A percentile compares a stretch with the other conserved stretches of the same genome.
Evolutionary conservation across 2,113 vertebrate species (phyloP).

Genomic region (Plecotus auritus): DNA sequence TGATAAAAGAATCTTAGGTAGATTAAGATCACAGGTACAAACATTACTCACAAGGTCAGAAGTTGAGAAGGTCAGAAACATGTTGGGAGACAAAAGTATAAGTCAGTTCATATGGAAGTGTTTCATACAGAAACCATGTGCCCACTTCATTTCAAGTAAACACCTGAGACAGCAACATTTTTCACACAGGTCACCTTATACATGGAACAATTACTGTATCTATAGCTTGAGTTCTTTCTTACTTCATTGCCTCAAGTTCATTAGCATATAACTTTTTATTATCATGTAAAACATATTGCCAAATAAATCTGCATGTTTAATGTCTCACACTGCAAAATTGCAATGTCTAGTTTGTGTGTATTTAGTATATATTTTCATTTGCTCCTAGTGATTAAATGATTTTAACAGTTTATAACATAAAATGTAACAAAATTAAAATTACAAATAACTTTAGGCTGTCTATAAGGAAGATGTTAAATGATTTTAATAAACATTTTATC

Average conservation of each 20-base stretch:
- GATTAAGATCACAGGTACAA: neutral
- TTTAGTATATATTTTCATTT: conserved; percentile 35
- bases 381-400: neutral
- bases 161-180: neutral
- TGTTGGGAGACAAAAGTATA: neutral
- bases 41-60: neutral
- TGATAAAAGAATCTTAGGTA: neutral
- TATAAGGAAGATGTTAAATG: conserved; percentile 56
- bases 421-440: conserved; percentile 42
- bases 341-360: neutral
- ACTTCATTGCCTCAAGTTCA: neutral
- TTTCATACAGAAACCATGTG: neutral
- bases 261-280: neutral
- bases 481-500: conserved; percentile 60
- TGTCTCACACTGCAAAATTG: neutral
- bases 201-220: neutral
- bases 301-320: neutral
- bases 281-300: neutral
- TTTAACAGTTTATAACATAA: conserved; percentile 37
- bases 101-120: neutral
- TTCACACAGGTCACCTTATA: neutral
- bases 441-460: conserved; percentile 8
- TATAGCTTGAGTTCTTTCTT: neutral
- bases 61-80: neutral
- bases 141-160: neutral